Conservation (phyloP, 2,888 invertebrate genomes). For the Glaucopsyche alexis region DNA sequence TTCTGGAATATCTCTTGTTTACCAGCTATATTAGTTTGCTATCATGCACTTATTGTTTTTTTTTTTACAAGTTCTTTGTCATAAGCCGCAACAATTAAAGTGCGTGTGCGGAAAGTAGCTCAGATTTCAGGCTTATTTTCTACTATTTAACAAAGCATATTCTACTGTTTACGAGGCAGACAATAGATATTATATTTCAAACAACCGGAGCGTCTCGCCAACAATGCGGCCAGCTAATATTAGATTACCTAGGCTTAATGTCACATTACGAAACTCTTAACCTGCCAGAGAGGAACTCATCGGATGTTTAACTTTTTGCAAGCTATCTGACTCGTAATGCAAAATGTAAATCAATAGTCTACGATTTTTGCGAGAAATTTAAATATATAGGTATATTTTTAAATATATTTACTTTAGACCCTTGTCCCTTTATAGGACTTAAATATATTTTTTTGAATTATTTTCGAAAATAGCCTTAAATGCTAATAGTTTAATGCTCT, state of each 20-base stretch:
- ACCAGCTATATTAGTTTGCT: too few species aligned
- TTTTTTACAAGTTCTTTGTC: background rate
- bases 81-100: background rate
- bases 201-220: slow-evolving; percentile 11
- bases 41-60: background rate
- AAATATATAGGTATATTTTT: too few species aligned
- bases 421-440: too few species aligned
- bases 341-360: too few species aligned
- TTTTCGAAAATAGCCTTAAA: too few species aligned
- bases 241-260: slow-evolving; percentile 26
- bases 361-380: too few species aligned
- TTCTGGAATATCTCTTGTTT: too few species aligned
- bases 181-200: slow-evolving; percentile 23
- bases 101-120: background rate
- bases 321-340: too few species aligned
- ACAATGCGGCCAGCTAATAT: slow-evolving; percentile 25
- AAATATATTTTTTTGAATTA: too few species aligned
- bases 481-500: too few species aligned
- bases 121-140: slow-evolving; percentile 10
- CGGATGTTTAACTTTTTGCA: too few species aligned
- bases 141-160: slow-evolving; percentile 4
- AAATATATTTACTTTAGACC: too few species aligned
- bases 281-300: slow-evolving; percentile 7
- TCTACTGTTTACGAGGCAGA: background rate
- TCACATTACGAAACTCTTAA: slow-evolving; percentile 10